Conservation (phyloP, 2,888 invertebrate species). For the Onchidella celtica region DNA sequence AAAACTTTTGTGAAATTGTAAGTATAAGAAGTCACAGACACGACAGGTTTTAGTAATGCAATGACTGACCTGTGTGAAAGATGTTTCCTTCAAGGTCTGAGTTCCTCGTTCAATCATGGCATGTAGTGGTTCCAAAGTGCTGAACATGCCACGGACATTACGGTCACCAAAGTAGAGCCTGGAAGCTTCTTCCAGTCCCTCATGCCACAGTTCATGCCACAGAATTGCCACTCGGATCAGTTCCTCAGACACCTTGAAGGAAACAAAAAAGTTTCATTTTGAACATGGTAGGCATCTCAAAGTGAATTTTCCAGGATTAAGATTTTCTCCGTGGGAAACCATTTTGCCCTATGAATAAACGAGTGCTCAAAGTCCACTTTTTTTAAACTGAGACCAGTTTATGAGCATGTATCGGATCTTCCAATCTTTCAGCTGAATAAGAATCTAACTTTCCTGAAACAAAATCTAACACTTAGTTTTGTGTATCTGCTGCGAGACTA, state of each 20-base stretch:
- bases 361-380: no score
- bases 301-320: no score
- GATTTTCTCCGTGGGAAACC: no score
- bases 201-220: constrained; percentile 99
- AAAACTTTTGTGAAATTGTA: no score
- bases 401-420: no score
- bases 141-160: constrained; percentile 97
- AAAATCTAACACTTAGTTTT: no score
- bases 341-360: no score
- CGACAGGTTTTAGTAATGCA: not conserved
- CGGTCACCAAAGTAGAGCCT: constrained; percentile 95
- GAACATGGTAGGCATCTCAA: no score
- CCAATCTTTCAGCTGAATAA: no score
- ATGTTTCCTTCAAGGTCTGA: constrained; percentile 96
- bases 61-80: constrained; percentile 89
- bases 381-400: no score
- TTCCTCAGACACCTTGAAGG: constrained; percentile 89
- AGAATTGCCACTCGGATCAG: constrained; percentile 97
- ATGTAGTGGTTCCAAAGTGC: constrained; percentile 95
- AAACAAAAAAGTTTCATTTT: not conserved
- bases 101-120: constrained; percentile 96
- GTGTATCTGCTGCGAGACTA: no score
- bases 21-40: not conserved
- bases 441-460: no score
- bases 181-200: constrained; percentile 93